Percentiles rank a stretch among this genome's conserved stretches.
Evolutionary conservation across 1,140 invertebrate genomes (phyloP).

Genomic region (Acromyrmex heyeri): DNA sequence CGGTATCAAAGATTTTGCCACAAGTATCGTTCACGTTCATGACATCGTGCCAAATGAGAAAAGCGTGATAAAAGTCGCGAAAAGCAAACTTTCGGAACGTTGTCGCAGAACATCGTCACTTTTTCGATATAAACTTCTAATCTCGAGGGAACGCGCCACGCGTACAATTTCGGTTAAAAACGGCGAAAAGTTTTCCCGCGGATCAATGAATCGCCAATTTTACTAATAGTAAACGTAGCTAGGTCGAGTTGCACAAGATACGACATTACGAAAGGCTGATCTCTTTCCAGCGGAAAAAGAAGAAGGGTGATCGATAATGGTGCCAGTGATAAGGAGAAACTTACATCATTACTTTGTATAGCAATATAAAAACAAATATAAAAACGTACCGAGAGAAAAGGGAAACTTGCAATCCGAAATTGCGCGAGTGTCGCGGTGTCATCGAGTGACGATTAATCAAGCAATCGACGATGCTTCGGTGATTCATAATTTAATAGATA

Average conservation of each 20-base stretch:
- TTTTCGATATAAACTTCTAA: background rate
- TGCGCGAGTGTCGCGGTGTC: background rate
- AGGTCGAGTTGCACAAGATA: slow-evolving; percentile 7
- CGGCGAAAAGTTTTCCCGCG: background rate
- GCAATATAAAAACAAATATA: slow-evolving; percentile 15
- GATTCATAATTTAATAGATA: slow-evolving; percentile 22
- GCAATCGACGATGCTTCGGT: slow-evolving; percentile 12
- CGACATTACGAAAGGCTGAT: slow-evolving; percentile 46
- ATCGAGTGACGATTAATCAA: slow-evolving; percentile 38
- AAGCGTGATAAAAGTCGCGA: background rate
- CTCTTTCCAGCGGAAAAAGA: slow-evolving; percentile 8
- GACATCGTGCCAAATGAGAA: slow-evolving; percentile 53
- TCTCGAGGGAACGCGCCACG: background rate
- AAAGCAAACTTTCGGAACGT: background rate
- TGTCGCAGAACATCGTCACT: background rate
- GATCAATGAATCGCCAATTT: slow-evolving; percentile 49
- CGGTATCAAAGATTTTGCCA: background rate
- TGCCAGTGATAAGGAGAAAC: slow-evolving; percentile 37
- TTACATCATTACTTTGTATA: slow-evolving; percentile 28
- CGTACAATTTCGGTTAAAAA: slow-evolving; percentile 17
- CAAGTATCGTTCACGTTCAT: slow-evolving; percentile 22
- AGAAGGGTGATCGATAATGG: slow-evolving; percentile 7
- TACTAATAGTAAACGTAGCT: slow-evolving; percentile 35
- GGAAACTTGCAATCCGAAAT: background rate
- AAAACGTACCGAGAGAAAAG: background rate